Evolutionary conservation across 2,797 vertebrate genomes (phyloP), one percentile per base, ranked within the genome.

Genomic region (Todus mexicanus): DNA sequence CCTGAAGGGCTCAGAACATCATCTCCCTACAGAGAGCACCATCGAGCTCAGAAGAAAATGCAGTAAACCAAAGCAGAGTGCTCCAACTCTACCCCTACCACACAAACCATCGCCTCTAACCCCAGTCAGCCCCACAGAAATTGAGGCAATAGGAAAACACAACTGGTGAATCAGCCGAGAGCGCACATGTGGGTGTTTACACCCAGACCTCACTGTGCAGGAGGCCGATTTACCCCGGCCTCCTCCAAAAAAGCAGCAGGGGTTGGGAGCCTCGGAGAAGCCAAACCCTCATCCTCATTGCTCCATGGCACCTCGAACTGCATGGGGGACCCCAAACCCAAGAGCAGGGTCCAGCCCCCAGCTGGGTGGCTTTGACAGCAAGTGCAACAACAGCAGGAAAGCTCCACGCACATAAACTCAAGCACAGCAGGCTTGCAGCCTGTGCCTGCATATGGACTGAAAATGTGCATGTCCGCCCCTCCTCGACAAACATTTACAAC

Each of bases 291-390:
- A 10, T 8, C 21, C 31, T 45, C 16, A 3, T 31, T 45, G 31
- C 26, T 48, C 48, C 38, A 5, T 1, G 18, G 42, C 37, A 70
- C 37, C 69, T 50, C 57, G 61, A 45, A 35, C 11, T 5, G 43
- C 29, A 11, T 7, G 22, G 33, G 64, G 59, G 38, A 70, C 27
- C 48, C 65, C 19, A 53, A 70, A 69, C 8, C 7, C 15, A 15
- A 47, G 12, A 1, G 10, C 1, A 19, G 35, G 15, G 33, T 57
- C 15, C 33, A 57, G 33, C 33, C 2, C 0, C 23, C 15, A 25
- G 4, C 31, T 37, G 85, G 17, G 26, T 70, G 73, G 42, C 42
- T 89, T 42, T 33, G 20, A 2, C 5, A 40, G 11, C 12, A 42
- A 43, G 18, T 37, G 47, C 31, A 35, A 72, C 64, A 8, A 2